Base-by-base conservation (phyloP, 2,797 vertebrate genomes). In the Sitta carolinensis region DNA sequence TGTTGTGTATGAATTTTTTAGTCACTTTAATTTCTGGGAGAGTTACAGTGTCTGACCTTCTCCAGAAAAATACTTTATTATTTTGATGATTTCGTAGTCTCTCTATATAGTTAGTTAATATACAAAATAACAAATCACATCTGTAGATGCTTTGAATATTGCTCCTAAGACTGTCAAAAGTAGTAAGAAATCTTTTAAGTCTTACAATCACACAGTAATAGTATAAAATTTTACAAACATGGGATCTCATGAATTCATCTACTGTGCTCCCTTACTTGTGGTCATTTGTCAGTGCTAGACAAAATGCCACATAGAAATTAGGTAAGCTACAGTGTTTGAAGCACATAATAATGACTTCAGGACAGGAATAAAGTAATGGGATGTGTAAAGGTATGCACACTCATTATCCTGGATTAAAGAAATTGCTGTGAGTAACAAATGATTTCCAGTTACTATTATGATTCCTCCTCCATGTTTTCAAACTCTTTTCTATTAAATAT, bases 131-230 rank as follows among this genome's bases (percentile, higher is more conserved):
- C 58, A 94, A 89, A 79, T 81, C 78, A 75, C 47, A 84, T 96
- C 58, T 95, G 64, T 87, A 92, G 69, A 67, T 79, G 42, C 38
- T 94, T 95, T 94, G 82, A 72, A 93, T 79, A 58, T 68, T 89
- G 79, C 67, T 84, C 76, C 95, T 90, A 96, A 96, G 95, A 91
- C 62, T 95, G 87, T 67, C 82, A 88, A 95, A 96, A 96, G 64
- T 64, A 95, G 77, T 80, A 90, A 95, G 93, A 97, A 96, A 94
- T 94, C 93, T 95, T 87, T 68, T 70, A 94, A 89, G 91, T 96
- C 36, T 77, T 64, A 64, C 5, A 77, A 9, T 9, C 12, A 0
- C 43, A 48, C 32, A 26, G 3, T 48, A 55, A 18, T 20, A 54
- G 11, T 34, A 61, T 52, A 97, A 96, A 97, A 96, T 93, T 90